Evolutionary conservation across 2,113 vertebrate genomes (phyloP).

Genomic region (Callithrix jacchus): DNA sequence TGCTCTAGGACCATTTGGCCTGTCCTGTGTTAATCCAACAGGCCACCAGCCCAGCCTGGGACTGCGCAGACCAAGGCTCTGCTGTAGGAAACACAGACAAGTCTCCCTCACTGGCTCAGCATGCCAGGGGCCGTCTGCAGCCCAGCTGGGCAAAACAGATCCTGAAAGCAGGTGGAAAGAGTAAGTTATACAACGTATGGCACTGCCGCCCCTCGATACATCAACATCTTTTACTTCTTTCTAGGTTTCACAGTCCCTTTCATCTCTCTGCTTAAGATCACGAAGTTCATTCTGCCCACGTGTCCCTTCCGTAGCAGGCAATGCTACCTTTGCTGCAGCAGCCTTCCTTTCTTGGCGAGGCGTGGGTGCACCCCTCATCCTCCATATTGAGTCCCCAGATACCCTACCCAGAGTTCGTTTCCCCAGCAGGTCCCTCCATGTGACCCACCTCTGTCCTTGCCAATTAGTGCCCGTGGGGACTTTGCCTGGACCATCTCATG

Average conservation of each 20-base stretch:
- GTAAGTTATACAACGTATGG: not conserved
- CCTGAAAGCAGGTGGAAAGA: not conserved
- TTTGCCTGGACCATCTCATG: not conserved
- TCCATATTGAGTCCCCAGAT: fast-evolving
- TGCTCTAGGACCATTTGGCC: not conserved
- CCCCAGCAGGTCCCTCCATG: not conserved
- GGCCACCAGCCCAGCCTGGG: not conserved
- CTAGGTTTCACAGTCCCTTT: not conserved
- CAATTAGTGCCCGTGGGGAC: not conserved
- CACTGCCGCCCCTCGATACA: fast-evolving
- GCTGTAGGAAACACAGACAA: not conserved
- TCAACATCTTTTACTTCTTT: not conserved
- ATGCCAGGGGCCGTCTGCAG: too few species aligned
- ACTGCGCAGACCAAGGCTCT: not conserved
- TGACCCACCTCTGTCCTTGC: not conserved
- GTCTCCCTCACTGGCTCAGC: not conserved
- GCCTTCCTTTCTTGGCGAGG: not conserved
- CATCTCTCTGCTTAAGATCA: not conserved
- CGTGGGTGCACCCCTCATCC: fast-evolving
- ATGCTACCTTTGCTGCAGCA: not conserved
- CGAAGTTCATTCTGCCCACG: not conserved
- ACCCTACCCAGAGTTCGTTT: not conserved
- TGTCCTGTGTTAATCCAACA: not conserved
- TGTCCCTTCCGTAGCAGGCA: not conserved
- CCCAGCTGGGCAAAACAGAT: not conserved